These are phyloP conservation scores for Gortyna flavago DNA, from an alignment of 2,888 invertebrate species.

Conservation along the genomic window DNA sequence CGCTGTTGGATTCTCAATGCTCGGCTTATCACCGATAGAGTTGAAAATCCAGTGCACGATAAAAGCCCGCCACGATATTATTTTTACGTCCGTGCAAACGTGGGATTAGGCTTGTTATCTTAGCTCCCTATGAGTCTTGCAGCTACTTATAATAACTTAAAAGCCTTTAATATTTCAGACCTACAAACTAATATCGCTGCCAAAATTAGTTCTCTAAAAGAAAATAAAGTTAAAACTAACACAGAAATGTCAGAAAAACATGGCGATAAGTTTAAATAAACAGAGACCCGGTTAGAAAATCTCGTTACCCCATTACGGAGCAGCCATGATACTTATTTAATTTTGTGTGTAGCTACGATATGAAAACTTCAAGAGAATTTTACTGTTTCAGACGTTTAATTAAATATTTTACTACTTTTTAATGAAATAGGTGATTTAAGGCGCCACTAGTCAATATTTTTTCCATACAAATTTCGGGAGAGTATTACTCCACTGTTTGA, in stretches of 20 bases:
- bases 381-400: conserved; percentile 71
- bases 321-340: conserved; percentile 70
- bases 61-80: too few relatives aligned
- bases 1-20: too few relatives aligned
- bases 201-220: conserved; percentile 21
- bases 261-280: conserved; percentile 46
- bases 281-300: conserved; percentile 58
- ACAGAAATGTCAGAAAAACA: conserved; percentile 30
- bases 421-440: conserved; percentile 6
- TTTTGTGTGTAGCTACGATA: conserved; percentile 65
- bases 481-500: too few relatives aligned
- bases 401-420: conserved; percentile 66
- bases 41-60: too few relatives aligned
- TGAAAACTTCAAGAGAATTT: conserved; percentile 69
- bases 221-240: conserved; percentile 15
- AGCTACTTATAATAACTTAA: not conserved
- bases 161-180: too few relatives aligned
- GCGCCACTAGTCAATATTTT: too few relatives aligned
- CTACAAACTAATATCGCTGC: not conserved
- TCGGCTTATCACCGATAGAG: too few relatives aligned
- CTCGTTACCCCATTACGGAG: conserved; percentile 65
- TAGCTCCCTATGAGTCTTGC: too few relatives aligned
- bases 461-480: too few relatives aligned
- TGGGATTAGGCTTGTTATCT: too few relatives aligned
- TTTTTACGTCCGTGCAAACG: too few relatives aligned